Evolutionary conservation across 2,113 vertebrate genomes (phyloP).

Genomic region (Pachypanchax playfairii): DNA sequence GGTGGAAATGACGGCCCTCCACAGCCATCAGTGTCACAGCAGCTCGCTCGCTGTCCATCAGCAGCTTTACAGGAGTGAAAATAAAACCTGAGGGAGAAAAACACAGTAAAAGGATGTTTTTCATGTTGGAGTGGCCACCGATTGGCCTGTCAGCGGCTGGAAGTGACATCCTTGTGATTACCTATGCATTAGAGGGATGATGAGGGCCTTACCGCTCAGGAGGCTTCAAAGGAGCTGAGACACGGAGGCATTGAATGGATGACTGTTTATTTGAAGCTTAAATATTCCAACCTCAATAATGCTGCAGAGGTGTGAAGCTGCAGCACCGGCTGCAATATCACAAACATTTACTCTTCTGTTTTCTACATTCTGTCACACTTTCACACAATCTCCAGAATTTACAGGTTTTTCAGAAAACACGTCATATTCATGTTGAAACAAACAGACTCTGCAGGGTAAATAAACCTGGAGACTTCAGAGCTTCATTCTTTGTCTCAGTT

Average conservation of each 20-base stretch:
- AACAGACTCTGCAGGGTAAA: not conserved
- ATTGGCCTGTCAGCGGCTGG: constrained; percentile 67
- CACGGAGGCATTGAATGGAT: constrained; percentile 40
- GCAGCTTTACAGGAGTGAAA: constrained; percentile 46
- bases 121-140: constrained; percentile 58
- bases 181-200: constrained; percentile 75
- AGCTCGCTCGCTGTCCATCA: constrained; percentile 68
- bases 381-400: not conserved
- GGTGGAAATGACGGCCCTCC: constrained; percentile 72
- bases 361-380: too few species aligned
- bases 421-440: not conserved
- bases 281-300: constrained; percentile 51
- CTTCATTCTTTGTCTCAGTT: not conserved
- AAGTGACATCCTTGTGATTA: constrained; percentile 76
- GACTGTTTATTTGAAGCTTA: constrained; percentile 67
- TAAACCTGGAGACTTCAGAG: not conserved
- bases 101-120: constrained; percentile 70
- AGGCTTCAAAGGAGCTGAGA: constrained; percentile 45
- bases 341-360: too few species aligned
- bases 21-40: constrained; percentile 74
- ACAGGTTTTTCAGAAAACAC: too few species aligned
- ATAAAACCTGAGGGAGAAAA: constrained; percentile 23
- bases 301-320: constrained; percentile 8
- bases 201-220: constrained; percentile 62
- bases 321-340: not conserved